Evolutionary conservation across 1,140 invertebrate genomes (phyloP), one percentile per base, ranked within the genome.

Genomic region (Atta colombica): DNA sequence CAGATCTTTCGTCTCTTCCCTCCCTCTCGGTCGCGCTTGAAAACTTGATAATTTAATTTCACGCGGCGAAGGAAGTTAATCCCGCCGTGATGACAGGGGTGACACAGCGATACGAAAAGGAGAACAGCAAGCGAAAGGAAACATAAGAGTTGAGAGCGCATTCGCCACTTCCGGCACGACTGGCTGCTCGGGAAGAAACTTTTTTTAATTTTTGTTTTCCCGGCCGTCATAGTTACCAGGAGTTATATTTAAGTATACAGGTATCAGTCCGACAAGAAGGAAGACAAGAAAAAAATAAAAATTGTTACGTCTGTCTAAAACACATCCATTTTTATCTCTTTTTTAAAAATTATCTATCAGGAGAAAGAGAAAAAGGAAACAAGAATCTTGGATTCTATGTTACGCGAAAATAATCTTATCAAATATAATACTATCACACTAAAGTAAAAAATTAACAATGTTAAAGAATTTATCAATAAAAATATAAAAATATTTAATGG

Each of bases 31-130:
- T 58, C 35, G 69, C 31, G 74, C 18, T 69, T 81, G 86, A 84
- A 92, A 92, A 92, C 86, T 92, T 92, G 85, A 87, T 92, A 92
- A 92, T 92, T 92, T 88, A 85, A 92, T 92, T 92, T 92, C 81
- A n/a, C 81, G 39, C 69, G 60, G 91, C 86, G 90, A 91, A 90
- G 86, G 89, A 92, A 92, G 91, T 90, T 92, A 90, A 92, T 92
- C 87, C 87, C 74, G 61, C 72, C 75, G 65, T 74, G 78, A 82
- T 61, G 89, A 88, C 72, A 71, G 89, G 28, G 88, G 53, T 80
- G 74, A 81, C 82, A 53, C 14, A n/a, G 18, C 61, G 28, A 51
- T 28, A 65, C 53, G 86, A 78, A 88, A 86, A 75, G 69, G 49
- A 60, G 63, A 60, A 31, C n/a, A 21, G 35, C 28, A 35, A 71